Base-by-base conservation (phyloP, 2,113 vertebrate species). In the Synchiropus splendidus region DNA sequence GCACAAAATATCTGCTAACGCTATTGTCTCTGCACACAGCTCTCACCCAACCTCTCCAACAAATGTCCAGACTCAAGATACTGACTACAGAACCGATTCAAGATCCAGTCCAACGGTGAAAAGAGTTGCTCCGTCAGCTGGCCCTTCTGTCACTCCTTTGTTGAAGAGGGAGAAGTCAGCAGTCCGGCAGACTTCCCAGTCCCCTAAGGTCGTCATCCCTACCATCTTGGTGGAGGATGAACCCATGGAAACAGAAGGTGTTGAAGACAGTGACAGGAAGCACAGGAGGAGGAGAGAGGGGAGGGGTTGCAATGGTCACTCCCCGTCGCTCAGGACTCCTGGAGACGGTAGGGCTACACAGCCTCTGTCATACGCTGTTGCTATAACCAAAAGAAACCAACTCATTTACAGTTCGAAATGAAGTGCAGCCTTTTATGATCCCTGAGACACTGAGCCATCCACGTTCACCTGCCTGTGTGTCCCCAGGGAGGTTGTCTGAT, bases 121-220 rank as follows among this genome's bases (percentile, higher is more conserved):
- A 36, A 65, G 62, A 2, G 48, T 66, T 31, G 49, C 45, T n/a
- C 53, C 68, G 0, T 63, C 64, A 1, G 64, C 78, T 15, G 58
- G 64, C 5, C 57, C 72, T 1, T 54, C 63, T 6, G 2, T 64
- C 47, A 80, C 78, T 47, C 78, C 81, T 1, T 59, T 68, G 10
- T 16, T 62, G 8, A 82, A 83, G 57, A 81, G 80, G 45, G 83
- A 57, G 81, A 85, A 63, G 78, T 83, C 14, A 0, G 53, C n/a
- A n/a, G n/a, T n/a, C n/a, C n/a, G n/a, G n/a, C n/a, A n/a, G n/a
- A n/a, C n/a, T n/a, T n/a, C n/a, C n/a, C n/a, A n/a, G n/a, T n/a
- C 50, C 17, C n/a, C 43, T 18, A 82, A 62, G 13, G 3, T 61
- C 32, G 63, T 17, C 54, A 63, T 83, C 59, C 85, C 83, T 9